A percentile compares a stretch with the other conserved stretches of the same genome.
phyloP scores from a whole-genome alignment of 2,888 invertebrate species.

The Oscheius onirici region DNA sequence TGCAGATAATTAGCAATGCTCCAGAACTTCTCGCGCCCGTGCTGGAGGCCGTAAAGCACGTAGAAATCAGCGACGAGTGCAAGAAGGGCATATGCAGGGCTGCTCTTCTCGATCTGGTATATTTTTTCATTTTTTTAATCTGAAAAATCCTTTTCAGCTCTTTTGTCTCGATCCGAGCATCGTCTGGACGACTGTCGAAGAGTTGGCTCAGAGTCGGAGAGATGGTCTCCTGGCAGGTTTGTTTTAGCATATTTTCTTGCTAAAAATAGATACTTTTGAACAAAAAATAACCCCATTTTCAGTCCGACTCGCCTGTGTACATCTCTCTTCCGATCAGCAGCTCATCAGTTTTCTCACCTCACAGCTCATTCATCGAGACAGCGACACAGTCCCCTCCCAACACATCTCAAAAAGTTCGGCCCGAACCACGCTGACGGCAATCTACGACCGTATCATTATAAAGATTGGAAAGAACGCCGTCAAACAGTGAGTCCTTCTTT shows the following conservation, averaged over 20 bases:
- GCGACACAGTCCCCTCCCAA: not conserved
- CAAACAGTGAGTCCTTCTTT: slow-evolving; percentile 7
- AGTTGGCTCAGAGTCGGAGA: slow-evolving; percentile 10
- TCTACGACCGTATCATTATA: slow-evolving; percentile 17
- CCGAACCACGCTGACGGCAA: not conserved
- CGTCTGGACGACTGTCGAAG: slow-evolving; percentile 3
- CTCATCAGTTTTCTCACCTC: not conserved
- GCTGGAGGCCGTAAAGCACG: not conserved
- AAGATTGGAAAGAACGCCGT: not conserved
- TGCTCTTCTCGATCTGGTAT: slow-evolving; percentile 10
- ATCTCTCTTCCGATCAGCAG: not conserved
- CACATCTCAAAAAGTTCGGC: slow-evolving; percentile 2
- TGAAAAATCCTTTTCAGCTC: slow-evolving; percentile 5
- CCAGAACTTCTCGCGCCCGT: slow-evolving; percentile 26
- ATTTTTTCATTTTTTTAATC: not conserved
- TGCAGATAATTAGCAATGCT: slow-evolving; percentile 24
- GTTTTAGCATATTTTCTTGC: not conserved
- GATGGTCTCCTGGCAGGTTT: slow-evolving; percentile 24
- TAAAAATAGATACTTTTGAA: slow-evolving; percentile 10
- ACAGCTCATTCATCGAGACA: slow-evolving; percentile 10
- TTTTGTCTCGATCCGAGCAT: slow-evolving; percentile 4
- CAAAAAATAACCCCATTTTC: not conserved
- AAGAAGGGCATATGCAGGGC: slow-evolving; percentile 8
- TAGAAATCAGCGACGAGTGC: slow-evolving; percentile 31
- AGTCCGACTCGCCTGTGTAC: slow-evolving; percentile 16